Percentiles rank a stretch among this genome's conserved stretches.
These are phyloP conservation scores for Alectoris magna DNA, from an alignment of 2,797 vertebrate genomes.

Conservation along the genomic window DNA sequence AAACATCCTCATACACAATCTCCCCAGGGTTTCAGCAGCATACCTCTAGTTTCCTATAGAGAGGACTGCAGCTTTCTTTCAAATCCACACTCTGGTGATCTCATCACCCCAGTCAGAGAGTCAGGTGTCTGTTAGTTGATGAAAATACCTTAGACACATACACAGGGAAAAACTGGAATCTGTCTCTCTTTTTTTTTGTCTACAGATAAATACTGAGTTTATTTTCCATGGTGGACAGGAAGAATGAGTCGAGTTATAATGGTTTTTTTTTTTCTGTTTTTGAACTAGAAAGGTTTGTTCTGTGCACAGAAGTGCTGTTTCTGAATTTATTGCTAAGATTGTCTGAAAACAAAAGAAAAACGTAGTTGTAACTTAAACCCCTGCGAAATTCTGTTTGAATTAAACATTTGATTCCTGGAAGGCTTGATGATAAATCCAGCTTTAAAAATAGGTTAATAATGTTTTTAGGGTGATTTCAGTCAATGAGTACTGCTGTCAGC, in stretches of 20 bases:
- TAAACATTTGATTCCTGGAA: background rate
- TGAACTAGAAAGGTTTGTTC: background rate
- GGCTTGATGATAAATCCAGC: background rate
- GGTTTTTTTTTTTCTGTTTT: background rate
- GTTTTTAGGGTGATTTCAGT: background rate
- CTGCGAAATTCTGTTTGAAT: background rate
- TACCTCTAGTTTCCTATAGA: background rate
- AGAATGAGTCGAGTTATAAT: background rate
- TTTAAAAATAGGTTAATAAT: background rate
- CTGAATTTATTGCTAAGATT: background rate
- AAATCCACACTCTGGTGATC: background rate
- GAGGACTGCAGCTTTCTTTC: background rate
- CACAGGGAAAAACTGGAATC: fast-evolving
- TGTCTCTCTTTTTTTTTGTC: background rate
- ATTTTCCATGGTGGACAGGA: background rate
- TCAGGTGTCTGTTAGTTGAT: background rate
- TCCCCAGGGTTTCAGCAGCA: background rate
- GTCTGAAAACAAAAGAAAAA: background rate
- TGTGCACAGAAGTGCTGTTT: background rate
- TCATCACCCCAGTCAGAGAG: background rate
- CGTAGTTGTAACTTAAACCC: background rate
- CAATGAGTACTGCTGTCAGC: background rate
- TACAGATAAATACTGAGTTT: background rate
- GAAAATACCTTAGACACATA: background rate
- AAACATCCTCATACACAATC: background rate